Evolutionary conservation across 2,888 invertebrate genomes (phyloP), one percentile per base, ranked within the genome.

Genomic region (Eilema caniola): DNA sequence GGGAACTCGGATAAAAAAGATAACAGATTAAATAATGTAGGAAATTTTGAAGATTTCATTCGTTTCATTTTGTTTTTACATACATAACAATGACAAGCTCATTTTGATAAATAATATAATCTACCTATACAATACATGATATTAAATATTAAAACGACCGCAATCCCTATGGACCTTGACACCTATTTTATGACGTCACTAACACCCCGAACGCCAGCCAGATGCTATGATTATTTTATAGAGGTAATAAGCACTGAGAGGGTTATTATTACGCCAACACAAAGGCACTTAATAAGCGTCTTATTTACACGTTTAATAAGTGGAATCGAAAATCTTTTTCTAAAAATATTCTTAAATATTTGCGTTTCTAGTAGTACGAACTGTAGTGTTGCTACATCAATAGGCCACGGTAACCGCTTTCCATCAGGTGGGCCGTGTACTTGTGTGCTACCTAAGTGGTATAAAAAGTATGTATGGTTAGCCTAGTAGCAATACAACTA

Each of bases 191-290:
- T 63, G 76, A 79, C 41, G 24, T 57, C 66, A 69, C 69, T 64
- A 75, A 60, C 59, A 37, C 57, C 68, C 57, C 68, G 53, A 78
- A 67, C 70, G 72, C 67, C 62, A 67, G n/a, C 67, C 67, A 79
- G 69, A 81, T 79, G 60, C 62, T 64, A 71, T 67, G 67, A 78
- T 81, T 81, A 72, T 71, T 78, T 78, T 69, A 78, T 81, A 53
- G 72, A 59, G 23, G 69, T 66, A 62, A 64, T 81, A 69, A 69
- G 59, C 66, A 53, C 60, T 65, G 31, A 67, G 28, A 67, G 57
- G 68, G 79, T 81, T 74, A 70, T 65, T 71, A 69, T 68, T 2
- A 37, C 11, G 28, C 25, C 59, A 7, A 61, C 53, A 65, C 25
- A 47, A 72, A 41, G 47, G 28, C 14, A 56, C 14, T 65, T 31